Evolutionary conservation across 2,888 invertebrate species (phyloP).

Genomic region (Eutolmus rufibarbis): DNA sequence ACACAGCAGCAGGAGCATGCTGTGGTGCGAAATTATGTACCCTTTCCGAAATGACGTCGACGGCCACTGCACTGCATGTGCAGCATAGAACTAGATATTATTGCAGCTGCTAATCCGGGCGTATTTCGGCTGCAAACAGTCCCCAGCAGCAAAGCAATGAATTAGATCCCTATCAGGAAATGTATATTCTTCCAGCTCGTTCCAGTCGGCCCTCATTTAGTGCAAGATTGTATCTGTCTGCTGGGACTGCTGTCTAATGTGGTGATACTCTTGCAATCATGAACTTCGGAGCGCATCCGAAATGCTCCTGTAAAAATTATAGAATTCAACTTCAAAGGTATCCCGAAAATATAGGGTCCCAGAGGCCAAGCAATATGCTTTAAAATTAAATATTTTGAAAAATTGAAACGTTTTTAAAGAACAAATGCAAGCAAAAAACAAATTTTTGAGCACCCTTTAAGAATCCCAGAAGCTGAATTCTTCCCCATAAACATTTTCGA

Average conservation of each 20-base stretch:
- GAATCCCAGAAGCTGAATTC: not conserved
- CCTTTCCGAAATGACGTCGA: not conserved
- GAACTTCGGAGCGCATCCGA: not conserved
- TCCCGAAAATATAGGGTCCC: not conserved
- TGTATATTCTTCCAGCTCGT: constrained; percentile 40
- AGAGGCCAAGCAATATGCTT: too few species aligned
- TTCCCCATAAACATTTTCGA: not conserved
- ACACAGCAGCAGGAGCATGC: not conserved
- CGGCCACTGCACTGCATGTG: not conserved
- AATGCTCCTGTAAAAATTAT: not conserved
- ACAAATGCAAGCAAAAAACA: too few species aligned
- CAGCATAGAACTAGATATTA: not conserved
- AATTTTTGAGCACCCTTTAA: not conserved
- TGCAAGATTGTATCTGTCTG: not conserved
- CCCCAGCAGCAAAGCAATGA: constrained; percentile 42
- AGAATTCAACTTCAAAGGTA: not conserved
- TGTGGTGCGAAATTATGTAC: not conserved
- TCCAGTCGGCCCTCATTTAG: constrained; percentile 32
- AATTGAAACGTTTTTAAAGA: too few species aligned
- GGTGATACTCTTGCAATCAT: not conserved
- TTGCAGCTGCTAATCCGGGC: constrained; percentile 10
- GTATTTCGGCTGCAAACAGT: constrained; percentile 42
- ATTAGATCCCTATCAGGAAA: constrained; percentile 45
- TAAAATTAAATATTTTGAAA: too few species aligned
- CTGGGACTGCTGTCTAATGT: not conserved